phyloP scores from a whole-genome alignment of 2,888 invertebrate genomes.

The Rhodophaea formosa region DNA sequence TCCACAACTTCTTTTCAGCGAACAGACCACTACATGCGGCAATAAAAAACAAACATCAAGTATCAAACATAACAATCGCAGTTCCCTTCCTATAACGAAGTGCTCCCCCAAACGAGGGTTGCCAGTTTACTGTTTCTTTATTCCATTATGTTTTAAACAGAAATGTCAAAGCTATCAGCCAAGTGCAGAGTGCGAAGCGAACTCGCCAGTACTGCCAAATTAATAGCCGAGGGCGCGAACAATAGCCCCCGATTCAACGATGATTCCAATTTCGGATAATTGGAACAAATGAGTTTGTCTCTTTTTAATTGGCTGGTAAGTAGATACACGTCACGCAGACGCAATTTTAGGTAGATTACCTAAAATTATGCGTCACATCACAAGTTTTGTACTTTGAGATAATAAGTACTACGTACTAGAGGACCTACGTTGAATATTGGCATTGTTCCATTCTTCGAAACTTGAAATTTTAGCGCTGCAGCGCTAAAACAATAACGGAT shows the following conservation, averaged over 20 bases:
- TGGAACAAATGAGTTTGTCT: constrained; percentile 44
- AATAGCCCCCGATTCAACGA: constrained; percentile 34
- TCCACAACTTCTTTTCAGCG: too few species aligned
- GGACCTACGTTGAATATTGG: too few species aligned
- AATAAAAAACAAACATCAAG: background rate
- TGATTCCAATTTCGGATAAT: constrained; percentile 44
- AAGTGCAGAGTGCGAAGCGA: constrained; percentile 53
- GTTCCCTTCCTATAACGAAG: constrained; percentile 55
- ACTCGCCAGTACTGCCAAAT: constrained; percentile 36
- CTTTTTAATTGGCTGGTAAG: constrained; percentile 39
- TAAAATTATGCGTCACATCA: too few species aligned
- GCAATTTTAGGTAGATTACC: too few species aligned
- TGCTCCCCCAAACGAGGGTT: constrained; percentile 64
- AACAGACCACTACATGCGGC: too few species aligned
- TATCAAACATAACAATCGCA: constrained; percentile 17
- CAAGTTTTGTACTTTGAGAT: too few species aligned
- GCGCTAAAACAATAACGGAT: too few species aligned
- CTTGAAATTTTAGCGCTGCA: too few species aligned
- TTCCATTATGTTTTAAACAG: constrained; percentile 79
- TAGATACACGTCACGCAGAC: background rate
- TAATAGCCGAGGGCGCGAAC: constrained; percentile 42
- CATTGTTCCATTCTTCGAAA: too few species aligned
- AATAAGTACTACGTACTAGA: too few species aligned
- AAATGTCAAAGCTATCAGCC: constrained; percentile 75
- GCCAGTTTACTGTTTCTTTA: constrained; percentile 79